Evolutionary conservation across 2,888 invertebrate genomes (phyloP).

Genomic region (Monochamus alternatus): DNA sequence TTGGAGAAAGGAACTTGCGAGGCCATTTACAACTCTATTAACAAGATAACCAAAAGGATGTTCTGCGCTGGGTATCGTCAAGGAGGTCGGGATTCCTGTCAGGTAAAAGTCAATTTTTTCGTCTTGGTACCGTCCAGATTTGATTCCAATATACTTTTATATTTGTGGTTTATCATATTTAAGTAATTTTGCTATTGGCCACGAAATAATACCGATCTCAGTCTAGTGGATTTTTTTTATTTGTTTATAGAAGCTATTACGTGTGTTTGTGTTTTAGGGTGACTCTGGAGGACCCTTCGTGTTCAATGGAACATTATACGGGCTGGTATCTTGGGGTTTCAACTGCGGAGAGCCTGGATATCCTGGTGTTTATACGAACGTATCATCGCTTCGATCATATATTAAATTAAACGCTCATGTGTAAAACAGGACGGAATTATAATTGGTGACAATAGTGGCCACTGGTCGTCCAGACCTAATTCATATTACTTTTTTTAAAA

Average conservation of each 20-base stretch:
- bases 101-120: slow-evolving; percentile 44
- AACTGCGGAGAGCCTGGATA: slow-evolving; percentile 51
- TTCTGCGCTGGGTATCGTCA: slow-evolving; percentile 56
- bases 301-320: slow-evolving; percentile 51
- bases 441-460: background rate
- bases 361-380: slow-evolving; percentile 57
- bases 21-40: slow-evolving; percentile 36
- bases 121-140: background rate
- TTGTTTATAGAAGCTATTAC: background rate
- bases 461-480: background rate
- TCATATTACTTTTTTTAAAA: background rate
- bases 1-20: slow-evolving; percentile 40
- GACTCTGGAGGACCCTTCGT: slow-evolving; percentile 60
- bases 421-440: slow-evolving; percentile 2
- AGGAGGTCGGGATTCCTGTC: slow-evolving; percentile 57
- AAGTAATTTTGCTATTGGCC: background rate
- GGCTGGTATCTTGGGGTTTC: slow-evolving; percentile 55
- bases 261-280: slow-evolving; percentile 48
- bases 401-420: slow-evolving; percentile 46
- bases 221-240: background rate
- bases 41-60: slow-evolving; percentile 44
- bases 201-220: background rate
- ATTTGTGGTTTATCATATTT: no score
- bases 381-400: slow-evolving; percentile 49
- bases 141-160: no score